phyloP scores from a whole-genome alignment of 2,888 invertebrate species.

The Campoplex capitator region DNA sequence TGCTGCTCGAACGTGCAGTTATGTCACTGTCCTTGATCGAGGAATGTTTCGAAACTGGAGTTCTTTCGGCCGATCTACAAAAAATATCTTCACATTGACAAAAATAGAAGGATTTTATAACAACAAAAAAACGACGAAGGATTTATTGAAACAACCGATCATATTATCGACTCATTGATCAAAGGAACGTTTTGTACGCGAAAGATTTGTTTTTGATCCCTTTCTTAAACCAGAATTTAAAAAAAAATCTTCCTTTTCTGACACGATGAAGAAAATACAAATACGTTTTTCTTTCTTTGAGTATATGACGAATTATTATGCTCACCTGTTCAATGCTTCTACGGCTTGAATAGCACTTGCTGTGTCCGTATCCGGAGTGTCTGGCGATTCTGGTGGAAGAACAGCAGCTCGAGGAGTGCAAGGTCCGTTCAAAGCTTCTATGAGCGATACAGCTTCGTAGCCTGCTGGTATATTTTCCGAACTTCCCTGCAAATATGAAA shows the following conservation, averaged over 20 bases:
- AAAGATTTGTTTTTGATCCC: not conserved
- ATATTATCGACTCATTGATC: not conserved
- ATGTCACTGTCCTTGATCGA: conserved; percentile 80
- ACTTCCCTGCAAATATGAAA: conserved; percentile 86
- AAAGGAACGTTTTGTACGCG: not conserved
- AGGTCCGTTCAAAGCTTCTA: conserved; percentile 98
- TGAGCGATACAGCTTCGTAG: conserved; percentile 96
- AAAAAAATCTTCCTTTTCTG: not conserved
- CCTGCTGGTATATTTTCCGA: conserved; percentile 96
- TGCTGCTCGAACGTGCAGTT: conserved; percentile 74
- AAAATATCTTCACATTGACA: not conserved
- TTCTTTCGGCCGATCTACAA: conserved; percentile 80
- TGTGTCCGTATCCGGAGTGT: conserved; percentile 88
- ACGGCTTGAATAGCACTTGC: conserved; percentile 88
- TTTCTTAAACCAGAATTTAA: not conserved
- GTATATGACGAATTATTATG: not conserved
- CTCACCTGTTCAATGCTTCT: conserved; percentile 88
- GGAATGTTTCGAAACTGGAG: conserved; percentile 80
- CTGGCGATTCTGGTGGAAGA: conserved; percentile 85
- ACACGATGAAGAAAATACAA: not conserved
- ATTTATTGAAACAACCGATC: not conserved
- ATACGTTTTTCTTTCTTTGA: not conserved
- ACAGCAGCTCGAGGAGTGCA: conserved; percentile 86
- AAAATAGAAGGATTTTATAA: not conserved
- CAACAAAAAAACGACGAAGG: not conserved